Evolutionary conservation across 2,113 vertebrate species (phyloP), one percentile per base, ranked within the genome.

Genomic region (Thalassarche chlororhynchos): DNA sequence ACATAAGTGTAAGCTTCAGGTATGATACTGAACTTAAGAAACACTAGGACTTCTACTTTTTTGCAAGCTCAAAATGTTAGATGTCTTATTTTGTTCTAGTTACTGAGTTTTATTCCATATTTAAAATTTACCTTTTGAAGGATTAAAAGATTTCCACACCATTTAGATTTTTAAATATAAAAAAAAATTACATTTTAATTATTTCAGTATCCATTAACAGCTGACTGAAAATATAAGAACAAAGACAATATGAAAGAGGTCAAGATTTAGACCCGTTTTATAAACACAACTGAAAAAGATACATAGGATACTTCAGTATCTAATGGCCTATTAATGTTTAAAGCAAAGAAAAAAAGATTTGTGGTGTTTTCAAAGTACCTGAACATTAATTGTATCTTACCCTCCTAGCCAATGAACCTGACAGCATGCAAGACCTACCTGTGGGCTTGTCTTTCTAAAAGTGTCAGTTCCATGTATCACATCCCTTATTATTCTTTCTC

Each of bases 361-460:
- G 38, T 36, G 17, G 2, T 31, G 31, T 77, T 96, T 79, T 64
- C 24, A 21, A 61, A 91, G 52, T 49, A 66, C 24, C 24, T 51
- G 17, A 74, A 66, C 31, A 58, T n/a, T 38, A 89, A 34, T 12
- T 47, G 14, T 21, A 2, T 19, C n/a, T 29, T 44, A 80, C 38
- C 24, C 26, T 76, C 47, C n/a, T 16, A 72, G 25, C 12, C 58
- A 83, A 47, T 7, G 29, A 79, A 49, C 13, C 42, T 36, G 70
- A 42, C 8, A 57, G 46, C 1, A 1, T 28, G 25, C 16, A 62
- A 70, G 52, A 89, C 98, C 82, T 68, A 99, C 99, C 99, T 99
- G 79, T 19, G 99, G 99, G 49, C 98, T 99, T 14, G 99, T 99
- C 98, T 99, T 99, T 26, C 97, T 99, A 51, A 99, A 99, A 77